These are phyloP conservation scores for Schizotus pectinicornis DNA, from an alignment of 2,888 invertebrate genomes.

Conservation along the genomic window DNA sequence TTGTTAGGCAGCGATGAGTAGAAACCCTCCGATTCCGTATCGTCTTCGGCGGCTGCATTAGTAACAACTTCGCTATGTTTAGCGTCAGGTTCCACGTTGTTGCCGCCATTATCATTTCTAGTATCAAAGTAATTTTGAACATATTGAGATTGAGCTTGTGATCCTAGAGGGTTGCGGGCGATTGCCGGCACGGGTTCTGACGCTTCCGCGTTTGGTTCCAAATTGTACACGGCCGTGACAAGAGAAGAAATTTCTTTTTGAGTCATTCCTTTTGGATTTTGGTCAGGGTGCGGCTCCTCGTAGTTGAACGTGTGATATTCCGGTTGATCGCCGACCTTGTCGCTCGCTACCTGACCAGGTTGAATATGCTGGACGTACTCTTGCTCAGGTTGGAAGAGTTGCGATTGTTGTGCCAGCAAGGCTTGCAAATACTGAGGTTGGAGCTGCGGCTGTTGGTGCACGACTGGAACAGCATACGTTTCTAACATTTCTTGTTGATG, in stretches of 20 bases:
- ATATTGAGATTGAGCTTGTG: slow-evolving; percentile 45
- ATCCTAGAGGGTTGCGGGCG: slow-evolving; percentile 6
- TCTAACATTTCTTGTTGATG: slow-evolving; percentile 55
- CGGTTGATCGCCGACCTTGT: slow-evolving; percentile 55
- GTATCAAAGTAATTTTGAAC: slow-evolving; percentile 48
- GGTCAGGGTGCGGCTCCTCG: slow-evolving; percentile 52
- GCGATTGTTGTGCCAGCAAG: slow-evolving; percentile 32
- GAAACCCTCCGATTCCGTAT: slow-evolving; percentile 57
- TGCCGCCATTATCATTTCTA: slow-evolving; percentile 34
- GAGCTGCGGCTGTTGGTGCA: slow-evolving; percentile 57
- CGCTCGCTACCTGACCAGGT: slow-evolving; percentile 49
- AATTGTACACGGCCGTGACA: slow-evolving; percentile 43
- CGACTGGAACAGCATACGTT: slow-evolving; percentile 59
- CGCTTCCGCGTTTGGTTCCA: slow-evolving; percentile 30
- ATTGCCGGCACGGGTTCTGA: slow-evolving; percentile 29
- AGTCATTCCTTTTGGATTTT: slow-evolving; percentile 19
- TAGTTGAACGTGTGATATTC: slow-evolving; percentile 60
- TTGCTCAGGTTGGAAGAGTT: slow-evolving; percentile 45
- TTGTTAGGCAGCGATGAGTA: slow-evolving; percentile 69
- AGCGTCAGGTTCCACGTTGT: slow-evolving; percentile 45
- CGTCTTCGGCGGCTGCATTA: slow-evolving; percentile 33
- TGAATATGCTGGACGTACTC: slow-evolving; percentile 55
- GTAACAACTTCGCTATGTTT: slow-evolving; percentile 28
- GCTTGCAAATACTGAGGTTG: slow-evolving; percentile 44
- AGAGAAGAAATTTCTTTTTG: slow-evolving; percentile 31